Conservation (phyloP, 2,113 vertebrate species). For the Caretta caretta region DNA sequence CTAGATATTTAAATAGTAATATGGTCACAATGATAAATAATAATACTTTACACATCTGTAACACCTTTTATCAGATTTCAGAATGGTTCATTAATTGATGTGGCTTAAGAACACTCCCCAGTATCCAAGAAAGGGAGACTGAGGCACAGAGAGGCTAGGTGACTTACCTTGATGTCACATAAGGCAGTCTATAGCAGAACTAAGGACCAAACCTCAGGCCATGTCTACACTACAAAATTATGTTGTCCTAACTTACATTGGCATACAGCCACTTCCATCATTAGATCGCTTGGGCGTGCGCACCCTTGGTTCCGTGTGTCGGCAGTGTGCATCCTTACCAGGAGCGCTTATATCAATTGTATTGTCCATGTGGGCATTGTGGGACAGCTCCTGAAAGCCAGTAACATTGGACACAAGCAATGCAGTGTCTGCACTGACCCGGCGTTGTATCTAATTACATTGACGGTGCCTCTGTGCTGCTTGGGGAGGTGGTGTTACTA, state of each 20-base stretch:
- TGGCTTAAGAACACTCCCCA: not conserved
- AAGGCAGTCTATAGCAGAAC: accelerated
- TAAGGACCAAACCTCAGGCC: not conserved
- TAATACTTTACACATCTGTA: not conserved
- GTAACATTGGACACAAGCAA: not conserved
- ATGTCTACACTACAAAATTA: not conserved
- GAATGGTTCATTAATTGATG: not conserved
- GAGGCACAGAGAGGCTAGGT: accelerated
- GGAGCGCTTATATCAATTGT: not conserved
- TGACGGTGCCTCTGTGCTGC: not conserved
- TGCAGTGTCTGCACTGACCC: not conserved
- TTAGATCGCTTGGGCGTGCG: not conserved
- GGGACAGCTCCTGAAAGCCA: not conserved
- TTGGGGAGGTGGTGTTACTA: not conserved
- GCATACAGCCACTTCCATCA: not conserved
- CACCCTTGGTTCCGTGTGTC: not conserved
- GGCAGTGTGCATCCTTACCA: no score
- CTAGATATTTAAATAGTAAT: not conserved
- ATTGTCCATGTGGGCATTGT: not conserved
- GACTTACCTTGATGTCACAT: not conserved
- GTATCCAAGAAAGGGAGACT: not conserved
- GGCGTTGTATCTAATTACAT: not conserved
- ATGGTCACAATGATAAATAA: not conserved
- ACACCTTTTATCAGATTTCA: not conserved
- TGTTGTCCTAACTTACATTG: not conserved